Conservation (phyloP, 2,888 invertebrate species). For the Pandemis cinnamomeana region DNA sequence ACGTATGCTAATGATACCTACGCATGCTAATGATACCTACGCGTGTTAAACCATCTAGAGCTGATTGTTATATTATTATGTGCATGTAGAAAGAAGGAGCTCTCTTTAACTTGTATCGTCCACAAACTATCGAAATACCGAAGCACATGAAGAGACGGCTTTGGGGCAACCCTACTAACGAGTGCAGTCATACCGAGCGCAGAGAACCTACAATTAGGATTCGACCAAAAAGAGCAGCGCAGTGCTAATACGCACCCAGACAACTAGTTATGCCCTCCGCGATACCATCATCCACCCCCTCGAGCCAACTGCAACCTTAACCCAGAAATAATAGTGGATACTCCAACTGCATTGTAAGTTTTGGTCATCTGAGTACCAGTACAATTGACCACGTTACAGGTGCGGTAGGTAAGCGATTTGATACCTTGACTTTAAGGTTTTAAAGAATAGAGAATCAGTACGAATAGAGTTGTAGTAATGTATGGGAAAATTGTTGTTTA, state of each 20-base stretch:
- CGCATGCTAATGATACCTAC: no score
- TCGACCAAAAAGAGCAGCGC: constrained; percentile 67
- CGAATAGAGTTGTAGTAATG: constrained; percentile 42
- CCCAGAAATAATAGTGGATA: constrained; percentile 42
- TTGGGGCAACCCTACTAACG: constrained; percentile 65
- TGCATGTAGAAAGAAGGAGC: no score
- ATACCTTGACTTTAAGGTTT: constrained; percentile 40
- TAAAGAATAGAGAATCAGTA: constrained; percentile 40
- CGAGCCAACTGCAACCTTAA: constrained; percentile 51
- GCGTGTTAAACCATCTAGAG: no score
- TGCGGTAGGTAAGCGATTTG: constrained; percentile 41
- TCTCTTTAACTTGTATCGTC: no score
- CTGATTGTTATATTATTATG: no score
- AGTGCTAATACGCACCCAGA: constrained; percentile 77
- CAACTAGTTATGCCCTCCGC: constrained; percentile 69
- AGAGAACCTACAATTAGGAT: constrained; percentile 82
- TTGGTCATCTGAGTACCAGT: constrained; percentile 63
- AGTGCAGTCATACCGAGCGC: constrained; percentile 72
- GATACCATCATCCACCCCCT: constrained; percentile 46
- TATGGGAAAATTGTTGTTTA: constrained; percentile 72
- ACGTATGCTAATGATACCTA: no score
- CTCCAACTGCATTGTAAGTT: constrained; percentile 46
- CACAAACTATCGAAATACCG: neutral
- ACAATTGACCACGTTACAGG: constrained; percentile 53
- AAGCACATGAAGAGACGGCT: neutral